Base-by-base conservation (phyloP, 2,797 vertebrate species). In the Enteromius argenteus region DNA sequence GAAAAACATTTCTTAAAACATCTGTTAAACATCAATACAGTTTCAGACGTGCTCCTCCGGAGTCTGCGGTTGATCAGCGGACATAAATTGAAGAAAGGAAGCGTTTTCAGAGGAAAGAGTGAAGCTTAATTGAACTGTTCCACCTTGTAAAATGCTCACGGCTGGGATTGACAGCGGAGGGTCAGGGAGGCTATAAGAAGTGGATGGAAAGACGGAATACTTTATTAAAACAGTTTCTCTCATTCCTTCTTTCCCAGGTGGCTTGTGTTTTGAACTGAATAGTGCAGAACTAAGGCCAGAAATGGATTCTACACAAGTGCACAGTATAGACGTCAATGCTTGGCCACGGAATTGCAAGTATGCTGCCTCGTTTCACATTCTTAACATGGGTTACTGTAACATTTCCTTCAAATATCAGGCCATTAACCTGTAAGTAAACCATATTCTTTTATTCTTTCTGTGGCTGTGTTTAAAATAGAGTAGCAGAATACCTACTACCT, bases 71-170 rank as follows among this genome's bases (percentile, higher is more conserved):
- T 84, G 69, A 84, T 85, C 74, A 72, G 69, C n/a, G 21, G 76
- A 49, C 81, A 79, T 42, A 74, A 86, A 83, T 84, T 71, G 72
- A 60, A 84, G 79, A 84, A 87, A 60, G 42, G 76, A 87, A 83
- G 80, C 46, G 39, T 68, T 30, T 88, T 86, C 84, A 42, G 67
- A 51, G 75, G 83, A 67, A 79, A 46, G 79, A 83, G 79, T 62
- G 49, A 76, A 84, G 84, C 84, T 85, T 86, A 90, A 91, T 90
- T 90, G 89, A 91, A 87, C 84, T 84, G 85, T 80, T 82, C 86
- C 77, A 87, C 87, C 79, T 87, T 60, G 74, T 87, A 76, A 81
- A 79, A 64, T 75, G 79, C 58, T 75, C 62, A 84, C 83, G 72
- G 76, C 80, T 79, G 81, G 68, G 80, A 81, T 27, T 83, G 85